Conservation (phyloP, 2,888 invertebrate genomes). For the Sinohyriopsis cumingii region DNA sequence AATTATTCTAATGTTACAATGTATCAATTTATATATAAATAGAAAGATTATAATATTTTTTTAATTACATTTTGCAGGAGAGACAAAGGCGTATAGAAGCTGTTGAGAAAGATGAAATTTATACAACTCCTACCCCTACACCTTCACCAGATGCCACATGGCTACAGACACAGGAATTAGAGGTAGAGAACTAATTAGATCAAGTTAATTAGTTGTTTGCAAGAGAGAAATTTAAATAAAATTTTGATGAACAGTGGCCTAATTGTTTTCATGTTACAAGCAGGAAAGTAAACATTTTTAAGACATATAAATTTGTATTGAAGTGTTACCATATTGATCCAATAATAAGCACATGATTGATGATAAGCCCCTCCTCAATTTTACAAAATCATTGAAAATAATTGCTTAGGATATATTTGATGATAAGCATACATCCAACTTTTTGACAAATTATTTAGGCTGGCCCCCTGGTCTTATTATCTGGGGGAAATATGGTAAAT, state of each 20-base stretch:
- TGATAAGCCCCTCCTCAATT: not conserved
- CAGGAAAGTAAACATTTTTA: not conserved
- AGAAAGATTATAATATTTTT: too few relatives aligned
- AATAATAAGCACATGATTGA: not conserved
- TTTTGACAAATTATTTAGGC: too few relatives aligned
- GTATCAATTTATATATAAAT: too few relatives aligned
- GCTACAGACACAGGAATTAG: slow-evolving; percentile 62
- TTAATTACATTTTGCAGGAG: slow-evolving; percentile 27
- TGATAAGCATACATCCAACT: too few relatives aligned
- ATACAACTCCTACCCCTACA: slow-evolving; percentile 63
- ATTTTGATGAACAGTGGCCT: not conserved
- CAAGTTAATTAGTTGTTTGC: not conserved
- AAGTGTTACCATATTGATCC: slow-evolving; percentile 15
- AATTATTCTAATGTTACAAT: too few relatives aligned
- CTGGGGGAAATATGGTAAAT: too few relatives aligned
- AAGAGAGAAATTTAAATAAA: too few relatives aligned
- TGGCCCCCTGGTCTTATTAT: too few relatives aligned
- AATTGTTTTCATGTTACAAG: not conserved
- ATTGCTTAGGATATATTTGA: too few relatives aligned
- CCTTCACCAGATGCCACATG: slow-evolving; percentile 66
- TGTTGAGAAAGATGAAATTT: slow-evolving; percentile 57
- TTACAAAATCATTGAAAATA: too few relatives aligned
- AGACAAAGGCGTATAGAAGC: slow-evolving; percentile 40
- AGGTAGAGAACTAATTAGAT: slow-evolving; percentile 41
- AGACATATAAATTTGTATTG: slow-evolving; percentile 6